These are phyloP conservation scores for Psittacara wagleri DNA, from an alignment of 2,113 vertebrate species.

Conservation along the genomic window DNA sequence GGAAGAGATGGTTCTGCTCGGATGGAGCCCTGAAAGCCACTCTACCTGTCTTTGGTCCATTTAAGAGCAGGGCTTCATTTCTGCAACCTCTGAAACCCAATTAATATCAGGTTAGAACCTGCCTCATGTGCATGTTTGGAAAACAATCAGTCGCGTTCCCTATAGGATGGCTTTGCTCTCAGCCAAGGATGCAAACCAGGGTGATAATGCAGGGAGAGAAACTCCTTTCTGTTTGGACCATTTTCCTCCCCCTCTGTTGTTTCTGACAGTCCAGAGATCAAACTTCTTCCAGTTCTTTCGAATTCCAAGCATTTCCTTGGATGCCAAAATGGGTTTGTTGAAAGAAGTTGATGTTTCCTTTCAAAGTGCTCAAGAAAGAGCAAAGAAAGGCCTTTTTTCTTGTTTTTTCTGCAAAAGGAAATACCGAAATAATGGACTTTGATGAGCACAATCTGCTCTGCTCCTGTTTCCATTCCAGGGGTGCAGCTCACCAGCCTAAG, in stretches of 20 bases:
- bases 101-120: not conserved
- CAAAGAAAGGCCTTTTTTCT: not conserved
- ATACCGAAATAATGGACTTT: not conserved
- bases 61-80: not conserved
- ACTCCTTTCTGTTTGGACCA: not conserved
- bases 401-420: not conserved
- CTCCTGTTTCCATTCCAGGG: not conserved
- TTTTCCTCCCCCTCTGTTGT: not conserved
- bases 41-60: not conserved
- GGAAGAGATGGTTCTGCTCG: not conserved
- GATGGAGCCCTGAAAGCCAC: not conserved
- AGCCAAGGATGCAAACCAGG: not conserved
- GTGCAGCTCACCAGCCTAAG: not conserved
- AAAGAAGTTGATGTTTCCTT: not conserved
- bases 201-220: not conserved
- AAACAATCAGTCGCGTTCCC: not conserved
- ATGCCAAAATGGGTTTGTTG: not conserved
- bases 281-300: not conserved
- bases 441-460: not conserved
- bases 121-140: not conserved
- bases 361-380: not conserved
- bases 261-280: not conserved
- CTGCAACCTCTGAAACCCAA: not conserved
- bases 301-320: not conserved
- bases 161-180: not conserved